Evolutionary conservation across 35 echinoderm and acorn worm species (phyloP).

Genomic region (Patiria miniata): DNA sequence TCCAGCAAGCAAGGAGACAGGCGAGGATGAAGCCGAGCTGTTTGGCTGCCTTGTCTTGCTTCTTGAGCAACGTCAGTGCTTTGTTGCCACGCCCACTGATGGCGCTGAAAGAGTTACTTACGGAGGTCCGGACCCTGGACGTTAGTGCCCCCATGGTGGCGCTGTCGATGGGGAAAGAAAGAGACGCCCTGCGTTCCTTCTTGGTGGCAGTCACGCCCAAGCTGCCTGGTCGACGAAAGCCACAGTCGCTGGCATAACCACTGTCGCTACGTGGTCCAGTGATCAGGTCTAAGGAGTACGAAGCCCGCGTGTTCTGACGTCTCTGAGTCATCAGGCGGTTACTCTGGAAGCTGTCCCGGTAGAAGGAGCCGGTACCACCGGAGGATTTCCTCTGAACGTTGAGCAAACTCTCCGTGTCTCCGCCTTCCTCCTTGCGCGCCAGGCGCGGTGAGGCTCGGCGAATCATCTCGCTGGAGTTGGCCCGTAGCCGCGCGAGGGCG

Average conservation of each 20-base stretch:
- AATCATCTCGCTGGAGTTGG: conserved; percentile 27
- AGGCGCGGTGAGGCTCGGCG: not conserved
- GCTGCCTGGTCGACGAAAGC: conserved; percentile 5
- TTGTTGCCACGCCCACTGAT: conserved; percentile 78
- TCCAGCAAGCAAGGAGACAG: conserved; percentile 92
- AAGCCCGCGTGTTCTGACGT: conserved; percentile 30
- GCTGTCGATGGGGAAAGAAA: conserved; percentile 37
- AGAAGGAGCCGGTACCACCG: not conserved
- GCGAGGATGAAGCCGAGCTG: conserved; percentile 83
- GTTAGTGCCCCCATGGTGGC: conserved; percentile 59
- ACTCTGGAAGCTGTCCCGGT: not conserved
- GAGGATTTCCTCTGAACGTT: not conserved
- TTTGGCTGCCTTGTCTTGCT: conserved; percentile 95
- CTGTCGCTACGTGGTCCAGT: conserved; percentile 39
- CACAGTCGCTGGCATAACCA: conserved; percentile 21
- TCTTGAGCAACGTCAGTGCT: conserved; percentile 66
- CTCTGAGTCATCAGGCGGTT: not conserved
- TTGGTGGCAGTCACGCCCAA: conserved; percentile 16
- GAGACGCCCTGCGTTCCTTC: conserved; percentile 16
- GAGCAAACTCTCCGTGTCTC: not conserved
- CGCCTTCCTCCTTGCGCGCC: conserved; percentile 11
- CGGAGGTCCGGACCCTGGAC: conserved; percentile 66
- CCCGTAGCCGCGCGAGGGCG: conserved; percentile 3
- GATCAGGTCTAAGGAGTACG: conserved; percentile 54
- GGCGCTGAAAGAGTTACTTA: conserved; percentile 81